Evolutionary conservation across 2,797 vertebrate species (phyloP).

Genomic region (Cyprinella venusta): DNA sequence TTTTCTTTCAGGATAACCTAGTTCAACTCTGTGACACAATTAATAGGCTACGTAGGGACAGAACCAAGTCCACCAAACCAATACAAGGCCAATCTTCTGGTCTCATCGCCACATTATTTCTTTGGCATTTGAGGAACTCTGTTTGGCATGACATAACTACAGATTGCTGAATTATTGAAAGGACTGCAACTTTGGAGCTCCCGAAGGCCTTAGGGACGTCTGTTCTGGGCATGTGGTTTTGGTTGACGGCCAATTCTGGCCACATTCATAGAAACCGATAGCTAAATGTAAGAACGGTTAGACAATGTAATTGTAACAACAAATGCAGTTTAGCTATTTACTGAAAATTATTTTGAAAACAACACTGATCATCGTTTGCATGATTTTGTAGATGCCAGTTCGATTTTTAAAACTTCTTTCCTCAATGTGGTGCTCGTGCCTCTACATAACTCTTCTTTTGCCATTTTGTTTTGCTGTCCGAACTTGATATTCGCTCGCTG

Average conservation of each 20-base stretch:
- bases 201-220: not conserved
- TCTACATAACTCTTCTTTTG: not conserved
- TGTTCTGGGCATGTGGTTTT: conserved; percentile 21
- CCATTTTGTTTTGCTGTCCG: not conserved
- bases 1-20: not conserved
- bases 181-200: not conserved
- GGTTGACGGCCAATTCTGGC: not conserved
- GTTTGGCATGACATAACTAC: not conserved
- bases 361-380: not conserved
- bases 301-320: not conserved
- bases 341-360: not conserved
- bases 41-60: not conserved
- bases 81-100: not conserved
- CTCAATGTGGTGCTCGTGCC: not conserved
- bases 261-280: not conserved
- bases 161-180: conserved; percentile 31
- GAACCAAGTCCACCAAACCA: conserved; percentile 12
- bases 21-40: not conserved
- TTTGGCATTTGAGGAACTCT: conserved; percentile 18
- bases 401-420: not conserved
- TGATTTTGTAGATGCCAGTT: not conserved
- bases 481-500: not conserved
- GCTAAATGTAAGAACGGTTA: not conserved
- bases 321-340: not conserved
- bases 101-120: conserved; percentile 4